Percentiles rank a stretch among this genome's conserved stretches.
Conservation (phyloP, 2,113 vertebrate genomes). For the Macaca nemestrina region DNA sequence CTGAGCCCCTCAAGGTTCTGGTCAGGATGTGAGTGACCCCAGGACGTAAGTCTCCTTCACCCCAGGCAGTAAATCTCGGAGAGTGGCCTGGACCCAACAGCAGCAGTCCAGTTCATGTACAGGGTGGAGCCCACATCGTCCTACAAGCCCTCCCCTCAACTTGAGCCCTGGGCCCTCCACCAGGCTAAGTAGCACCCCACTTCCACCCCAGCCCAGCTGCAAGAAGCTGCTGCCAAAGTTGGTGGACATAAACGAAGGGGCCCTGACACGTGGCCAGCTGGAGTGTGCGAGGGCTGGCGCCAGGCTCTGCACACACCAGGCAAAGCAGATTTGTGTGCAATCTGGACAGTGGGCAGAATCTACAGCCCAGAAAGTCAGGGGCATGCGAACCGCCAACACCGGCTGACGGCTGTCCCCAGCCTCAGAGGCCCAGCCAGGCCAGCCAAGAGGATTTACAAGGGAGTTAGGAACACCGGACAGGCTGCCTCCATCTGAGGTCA, state of each 20-base stretch:
- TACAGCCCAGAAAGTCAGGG: slow-evolving; percentile 52
- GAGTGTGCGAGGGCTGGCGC: slow-evolving; percentile 20
- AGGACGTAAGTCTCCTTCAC: background rate
- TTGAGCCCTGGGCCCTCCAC: background rate
- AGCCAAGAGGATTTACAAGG: background rate
- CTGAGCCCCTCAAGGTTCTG: background rate
- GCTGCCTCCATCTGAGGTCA: background rate
- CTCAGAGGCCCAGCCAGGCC: background rate
- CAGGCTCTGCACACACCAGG: background rate
- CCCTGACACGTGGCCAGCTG: background rate
- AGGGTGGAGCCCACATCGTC: background rate
- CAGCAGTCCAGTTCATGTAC: background rate
- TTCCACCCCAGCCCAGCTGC: background rate
- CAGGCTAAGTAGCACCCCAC: background rate
- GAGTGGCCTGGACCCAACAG: rapidly evolving
- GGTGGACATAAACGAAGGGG: background rate
- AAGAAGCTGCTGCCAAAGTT: background rate
- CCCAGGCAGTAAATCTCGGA: background rate
- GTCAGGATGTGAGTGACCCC: too few relatives aligned
- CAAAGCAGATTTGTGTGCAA: slow-evolving; percentile 55
- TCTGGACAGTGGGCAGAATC: slow-evolving; percentile 10
- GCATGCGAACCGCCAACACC: background rate
- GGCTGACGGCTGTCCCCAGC: background rate
- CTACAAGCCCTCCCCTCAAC: background rate
- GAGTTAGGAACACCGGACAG: background rate